phyloP scores from a whole-genome alignment of 2,888 invertebrate species.

The Chymomyza fuscimana region DNA sequence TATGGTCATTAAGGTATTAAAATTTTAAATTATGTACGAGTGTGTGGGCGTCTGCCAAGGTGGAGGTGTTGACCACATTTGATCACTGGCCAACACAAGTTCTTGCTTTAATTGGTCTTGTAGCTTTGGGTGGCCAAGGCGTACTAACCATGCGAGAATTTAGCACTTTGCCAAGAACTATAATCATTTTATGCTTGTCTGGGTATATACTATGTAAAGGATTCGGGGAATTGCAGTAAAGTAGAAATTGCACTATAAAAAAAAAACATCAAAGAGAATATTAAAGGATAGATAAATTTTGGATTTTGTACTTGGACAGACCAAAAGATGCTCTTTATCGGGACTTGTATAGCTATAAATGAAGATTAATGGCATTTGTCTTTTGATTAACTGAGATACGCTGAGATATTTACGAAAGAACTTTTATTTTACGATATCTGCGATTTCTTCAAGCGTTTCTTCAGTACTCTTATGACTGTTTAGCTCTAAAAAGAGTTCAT shows the following conservation, averaged over 20 bases:
- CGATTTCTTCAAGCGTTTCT: too few species aligned
- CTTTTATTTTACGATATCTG: too few species aligned
- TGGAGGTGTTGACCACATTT: constrained; percentile 17
- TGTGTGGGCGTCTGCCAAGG: not conserved
- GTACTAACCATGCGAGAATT: not conserved
- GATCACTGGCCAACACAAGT: constrained; percentile 11
- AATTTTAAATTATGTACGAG: constrained; percentile 1
- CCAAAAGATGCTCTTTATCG: not conserved
- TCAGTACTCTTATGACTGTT: too few species aligned
- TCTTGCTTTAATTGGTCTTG: not conserved
- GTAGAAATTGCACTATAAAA: not conserved
- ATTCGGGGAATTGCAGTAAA: not conserved
- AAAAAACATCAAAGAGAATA: not conserved
- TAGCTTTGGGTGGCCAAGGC: not conserved
- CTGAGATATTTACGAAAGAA: too few species aligned
- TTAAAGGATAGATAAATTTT: not conserved
- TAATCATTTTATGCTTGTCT: not conserved
- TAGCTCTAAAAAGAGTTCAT: too few species aligned
- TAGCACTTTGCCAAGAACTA: not conserved
- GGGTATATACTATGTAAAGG: not conserved
- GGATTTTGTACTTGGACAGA: not conserved
- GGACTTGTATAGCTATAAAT: not conserved
- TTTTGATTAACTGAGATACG: not conserved
- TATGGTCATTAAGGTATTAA: not conserved
- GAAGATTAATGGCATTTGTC: not conserved